Evolutionary conservation across 2,113 vertebrate genomes (phyloP).

Genomic region (Dicerorhinus sumatrensis): DNA sequence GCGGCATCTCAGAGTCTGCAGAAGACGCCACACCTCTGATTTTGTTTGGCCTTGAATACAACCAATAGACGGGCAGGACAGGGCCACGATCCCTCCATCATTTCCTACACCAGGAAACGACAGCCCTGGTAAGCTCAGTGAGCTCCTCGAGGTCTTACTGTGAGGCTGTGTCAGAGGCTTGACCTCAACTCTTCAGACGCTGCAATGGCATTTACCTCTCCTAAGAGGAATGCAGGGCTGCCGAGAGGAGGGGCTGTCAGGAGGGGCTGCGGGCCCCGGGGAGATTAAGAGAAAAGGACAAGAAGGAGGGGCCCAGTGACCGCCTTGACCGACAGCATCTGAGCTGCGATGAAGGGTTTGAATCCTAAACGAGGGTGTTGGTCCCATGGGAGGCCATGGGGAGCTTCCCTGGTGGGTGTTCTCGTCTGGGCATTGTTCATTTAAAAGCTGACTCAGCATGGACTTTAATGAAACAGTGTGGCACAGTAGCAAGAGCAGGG

Average conservation of each 20-base stretch:
- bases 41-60: background rate
- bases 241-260: background rate
- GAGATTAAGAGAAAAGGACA: background rate
- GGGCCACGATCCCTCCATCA: background rate
- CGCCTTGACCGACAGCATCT: fast-evolving
- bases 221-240: fast-evolving
- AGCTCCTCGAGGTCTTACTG: background rate
- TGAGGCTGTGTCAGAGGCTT: background rate
- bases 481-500: background rate
- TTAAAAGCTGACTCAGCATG: background rate
- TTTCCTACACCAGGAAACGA: fast-evolving
- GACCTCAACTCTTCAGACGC: background rate
- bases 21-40: background rate
- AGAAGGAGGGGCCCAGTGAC: background rate
- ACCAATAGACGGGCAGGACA: background rate
- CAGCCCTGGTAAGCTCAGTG: background rate
- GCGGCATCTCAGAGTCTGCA: background rate
- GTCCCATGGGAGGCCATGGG: fast-evolving
- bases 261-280: background rate
- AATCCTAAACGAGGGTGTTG: background rate
- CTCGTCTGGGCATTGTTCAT: background rate
- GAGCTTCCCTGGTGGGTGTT: background rate
- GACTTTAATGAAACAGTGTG: background rate
- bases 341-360: background rate
- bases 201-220: no score